A percentile compares a stretch with the other conserved stretches of the same genome.
Conservation (phyloP, 2,797 vertebrate genomes). For the Sorex maritimensis region DNA sequence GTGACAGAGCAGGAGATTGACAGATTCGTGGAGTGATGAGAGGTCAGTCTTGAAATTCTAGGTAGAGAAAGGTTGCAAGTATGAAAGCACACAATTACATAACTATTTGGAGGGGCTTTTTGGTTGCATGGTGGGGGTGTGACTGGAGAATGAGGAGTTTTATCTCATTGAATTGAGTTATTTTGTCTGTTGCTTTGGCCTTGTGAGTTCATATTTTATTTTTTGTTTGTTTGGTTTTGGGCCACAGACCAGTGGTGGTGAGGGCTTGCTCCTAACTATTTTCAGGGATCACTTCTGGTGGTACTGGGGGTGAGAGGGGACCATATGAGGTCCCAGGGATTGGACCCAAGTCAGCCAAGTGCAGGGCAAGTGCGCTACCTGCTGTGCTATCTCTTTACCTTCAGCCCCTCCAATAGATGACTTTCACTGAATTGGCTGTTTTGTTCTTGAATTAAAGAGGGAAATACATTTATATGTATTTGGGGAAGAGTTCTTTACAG, state of each 20-base stretch:
- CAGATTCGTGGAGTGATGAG: not conserved
- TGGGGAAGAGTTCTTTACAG: slow-evolving; percentile 52
- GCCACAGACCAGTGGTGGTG: no score
- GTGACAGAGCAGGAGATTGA: slow-evolving; percentile 50
- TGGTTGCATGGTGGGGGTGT: not conserved
- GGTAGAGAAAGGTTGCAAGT: not conserved
- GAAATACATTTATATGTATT: not conserved
- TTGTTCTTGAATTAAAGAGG: no score
- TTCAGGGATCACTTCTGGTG: no score
- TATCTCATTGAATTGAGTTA: not conserved
- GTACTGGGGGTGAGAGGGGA: not conserved
- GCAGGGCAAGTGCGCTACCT: no score
- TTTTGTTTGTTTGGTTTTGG: not conserved
- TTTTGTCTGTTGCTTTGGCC: not conserved
- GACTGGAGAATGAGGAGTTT: not conserved
- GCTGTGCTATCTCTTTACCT: no score
- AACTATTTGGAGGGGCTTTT: not conserved
- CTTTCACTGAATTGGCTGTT: no score
- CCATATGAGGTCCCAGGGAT: no score
- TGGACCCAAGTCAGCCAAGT: no score
- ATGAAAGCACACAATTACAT: not conserved
- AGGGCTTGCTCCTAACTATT: no score
- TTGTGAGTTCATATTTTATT: not conserved
- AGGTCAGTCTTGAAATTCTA: slow-evolving; percentile 44
- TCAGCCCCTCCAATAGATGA: no score